These are phyloP conservation scores for Philopotamus ludificatus DNA, from an alignment of 1,140 invertebrate species.

Conservation along the genomic window DNA sequence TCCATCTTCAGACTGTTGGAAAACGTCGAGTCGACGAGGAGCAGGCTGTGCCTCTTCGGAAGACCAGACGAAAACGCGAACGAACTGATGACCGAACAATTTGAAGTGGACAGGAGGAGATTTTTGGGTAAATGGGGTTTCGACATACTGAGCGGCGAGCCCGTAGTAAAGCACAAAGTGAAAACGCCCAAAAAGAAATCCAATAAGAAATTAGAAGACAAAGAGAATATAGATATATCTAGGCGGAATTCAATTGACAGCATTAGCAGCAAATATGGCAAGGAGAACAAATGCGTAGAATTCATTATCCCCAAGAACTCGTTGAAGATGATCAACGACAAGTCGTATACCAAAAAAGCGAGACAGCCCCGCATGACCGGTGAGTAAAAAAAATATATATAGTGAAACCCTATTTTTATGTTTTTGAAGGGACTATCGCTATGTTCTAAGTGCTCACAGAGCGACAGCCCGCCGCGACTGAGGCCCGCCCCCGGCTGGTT, in stretches of 20 bases:
- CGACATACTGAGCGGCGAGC: constrained; percentile 30
- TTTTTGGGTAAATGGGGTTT: constrained; percentile 35
- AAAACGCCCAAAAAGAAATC: neutral
- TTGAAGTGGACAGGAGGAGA: constrained; percentile 30
- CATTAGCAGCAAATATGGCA: constrained; percentile 6
- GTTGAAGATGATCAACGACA: constrained; percentile 33
- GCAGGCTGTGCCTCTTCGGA: constrained; percentile 35
- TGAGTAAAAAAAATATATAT: no score
- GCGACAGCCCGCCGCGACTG: no score
- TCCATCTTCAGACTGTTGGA: constrained; percentile 30
- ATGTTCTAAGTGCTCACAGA: no score
- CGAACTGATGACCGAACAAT: constrained; percentile 24
- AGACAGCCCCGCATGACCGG: constrained; percentile 37
- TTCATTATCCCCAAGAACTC: constrained; percentile 27
- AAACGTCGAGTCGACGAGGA: constrained; percentile 23
- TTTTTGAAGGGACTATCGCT: no score
- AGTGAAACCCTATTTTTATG: no score
- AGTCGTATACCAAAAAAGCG: constrained; percentile 24
- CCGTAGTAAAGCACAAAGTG: neutral
- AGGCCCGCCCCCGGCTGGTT: no score
- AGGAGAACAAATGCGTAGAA: constrained; percentile 26
- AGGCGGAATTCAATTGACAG: constrained; percentile 5
- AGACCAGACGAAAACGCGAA: constrained; percentile 24
- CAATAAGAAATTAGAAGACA: constrained; percentile 21
- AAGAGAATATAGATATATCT: constrained; percentile 23